phyloP scores from a whole-genome alignment of 2,113 vertebrate genomes.

The Pygoscelis antarcticus region DNA sequence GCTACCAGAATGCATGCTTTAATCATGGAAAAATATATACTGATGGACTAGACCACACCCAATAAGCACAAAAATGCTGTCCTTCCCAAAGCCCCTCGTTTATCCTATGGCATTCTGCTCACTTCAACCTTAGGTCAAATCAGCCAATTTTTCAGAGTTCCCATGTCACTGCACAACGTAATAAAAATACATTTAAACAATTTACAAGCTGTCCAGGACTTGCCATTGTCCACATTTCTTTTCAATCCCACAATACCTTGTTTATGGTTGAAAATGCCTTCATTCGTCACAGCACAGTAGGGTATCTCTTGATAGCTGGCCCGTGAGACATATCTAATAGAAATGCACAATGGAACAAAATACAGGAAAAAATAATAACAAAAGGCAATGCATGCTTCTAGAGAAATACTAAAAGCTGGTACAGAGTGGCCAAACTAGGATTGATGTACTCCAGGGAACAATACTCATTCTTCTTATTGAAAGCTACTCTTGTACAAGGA shows the following conservation, averaged over 20 bases:
- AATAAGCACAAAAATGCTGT: not conserved
- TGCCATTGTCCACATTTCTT: not conserved
- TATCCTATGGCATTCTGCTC: not conserved
- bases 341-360: constrained; percentile 39
- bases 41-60: not conserved
- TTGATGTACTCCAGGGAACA: constrained; percentile 32
- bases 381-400: not conserved
- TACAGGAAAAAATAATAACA: constrained; percentile 20
- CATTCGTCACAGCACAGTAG: constrained; percentile 16
- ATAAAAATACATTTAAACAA: constrained; percentile 12
- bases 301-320: not conserved
- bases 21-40: not conserved
- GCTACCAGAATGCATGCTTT: not conserved
- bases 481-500: constrained; percentile 3
- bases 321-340: constrained; percentile 35
- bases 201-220: not conserved
- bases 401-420: constrained; percentile 28
- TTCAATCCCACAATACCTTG: constrained; percentile 26
- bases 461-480: constrained; percentile 37
- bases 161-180: not conserved
- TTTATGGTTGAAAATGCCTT: constrained; percentile 44
- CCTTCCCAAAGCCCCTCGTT: not conserved
- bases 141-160: not conserved
- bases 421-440: constrained; percentile 12
- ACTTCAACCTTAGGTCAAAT: not conserved